Base-by-base conservation (phyloP, 2,797 vertebrate genomes). In the Tenualosa ilisha region DNA sequence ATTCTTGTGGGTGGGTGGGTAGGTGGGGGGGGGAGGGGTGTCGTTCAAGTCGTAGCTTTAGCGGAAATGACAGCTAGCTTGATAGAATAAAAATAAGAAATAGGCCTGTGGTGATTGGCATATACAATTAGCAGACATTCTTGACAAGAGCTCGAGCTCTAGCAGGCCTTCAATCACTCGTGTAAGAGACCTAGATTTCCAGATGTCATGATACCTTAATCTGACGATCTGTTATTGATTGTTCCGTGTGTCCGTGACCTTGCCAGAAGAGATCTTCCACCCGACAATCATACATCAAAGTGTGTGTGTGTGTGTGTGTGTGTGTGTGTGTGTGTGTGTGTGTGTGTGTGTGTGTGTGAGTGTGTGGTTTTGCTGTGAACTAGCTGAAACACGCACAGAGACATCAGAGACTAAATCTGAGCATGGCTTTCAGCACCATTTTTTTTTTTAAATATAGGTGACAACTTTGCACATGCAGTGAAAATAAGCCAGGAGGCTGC, bases 151-250 rank as follows among this genome's bases (percentile, higher is more conserved):
- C 22, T 43, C 6, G 56, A 15, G 86, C 85, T 81, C 90, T 61
- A 51, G 84, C 88, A 90, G 51, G 91, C 87, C 91, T 87, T 3
- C 86, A 89, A 81, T 88, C 86, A 84, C 85, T 83, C 61, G 86
- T 89, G 89, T 86, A 87, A 89, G 88, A 88, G 90, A 88, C 88
- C 85, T 0, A 87, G 91, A 88, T 89, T 91, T 90, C 92, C 91
- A 92, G 89, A 93, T 92, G 92, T 92, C 90, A 91, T 87, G 88
- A 63, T 88, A 93, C 93, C 92, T 93, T 93, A 92, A 95, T 95
- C 94, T 91, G 92, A 51, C 68, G 86, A 94, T 95, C 92, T 92
- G 92, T 89, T 94, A 95, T 94, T 92, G 93, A 96, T 95, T 94
- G 93, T 89, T 91, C 90, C 90, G 91, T 88, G 89, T 54, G 86